Conservation (phyloP, 2,113 vertebrate species). For the Corapipo altera region DNA sequence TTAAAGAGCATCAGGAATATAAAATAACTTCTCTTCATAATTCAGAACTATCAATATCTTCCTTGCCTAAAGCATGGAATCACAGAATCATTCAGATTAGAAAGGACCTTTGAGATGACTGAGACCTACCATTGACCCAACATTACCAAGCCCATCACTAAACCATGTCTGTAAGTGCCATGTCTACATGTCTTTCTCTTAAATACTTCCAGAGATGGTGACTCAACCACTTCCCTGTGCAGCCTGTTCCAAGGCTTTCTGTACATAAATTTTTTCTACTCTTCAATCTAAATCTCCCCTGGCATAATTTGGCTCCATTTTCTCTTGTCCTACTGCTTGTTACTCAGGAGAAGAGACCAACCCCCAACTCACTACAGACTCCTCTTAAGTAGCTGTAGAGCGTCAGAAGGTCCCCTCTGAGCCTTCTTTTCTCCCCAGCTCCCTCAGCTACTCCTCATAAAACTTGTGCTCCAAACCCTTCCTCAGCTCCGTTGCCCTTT, state of each 20-base stretch:
- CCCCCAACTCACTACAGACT: not conserved
- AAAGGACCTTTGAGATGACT: not conserved
- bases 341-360: not conserved
- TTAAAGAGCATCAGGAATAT: not conserved
- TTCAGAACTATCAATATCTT: not conserved
- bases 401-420: not conserved
- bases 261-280: not conserved
- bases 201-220: not conserved
- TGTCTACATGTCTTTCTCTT: not conserved
- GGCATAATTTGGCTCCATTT: not conserved
- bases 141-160: not conserved
- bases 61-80: not conserved
- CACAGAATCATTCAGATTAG: not conserved
- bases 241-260: not conserved
- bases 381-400: not conserved
- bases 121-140: not conserved
- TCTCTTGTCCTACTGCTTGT: not conserved
- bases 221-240: not conserved
- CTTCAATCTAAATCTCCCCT: not conserved
- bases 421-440: not conserved
- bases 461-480: not conserved
- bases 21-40: not conserved
- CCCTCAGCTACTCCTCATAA: rapidly evolving
- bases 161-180: not conserved
- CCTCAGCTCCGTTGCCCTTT: rapidly evolving